These are phyloP conservation scores for Ryuthela nishihirai DNA, from an alignment of 2,888 invertebrate genomes.

Conservation along the genomic window DNA sequence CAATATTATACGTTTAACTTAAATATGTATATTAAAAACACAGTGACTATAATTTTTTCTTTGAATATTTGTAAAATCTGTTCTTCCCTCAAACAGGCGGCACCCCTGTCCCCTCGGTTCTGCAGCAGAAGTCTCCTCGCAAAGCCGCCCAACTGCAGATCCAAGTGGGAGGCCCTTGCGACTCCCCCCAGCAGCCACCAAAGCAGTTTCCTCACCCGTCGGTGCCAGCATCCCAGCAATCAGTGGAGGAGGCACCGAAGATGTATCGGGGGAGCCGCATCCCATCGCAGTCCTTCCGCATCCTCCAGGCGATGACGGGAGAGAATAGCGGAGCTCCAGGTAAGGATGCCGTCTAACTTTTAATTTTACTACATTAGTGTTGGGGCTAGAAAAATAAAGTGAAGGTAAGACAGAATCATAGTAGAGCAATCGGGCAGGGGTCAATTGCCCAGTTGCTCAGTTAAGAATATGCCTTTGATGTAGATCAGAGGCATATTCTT, in stretches of 20 bases:
- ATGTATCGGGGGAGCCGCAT: conserved; percentile 64
- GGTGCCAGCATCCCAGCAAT: conserved; percentile 40
- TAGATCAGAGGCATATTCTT: no score
- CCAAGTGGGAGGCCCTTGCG: conserved; percentile 5
- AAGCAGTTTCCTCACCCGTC: conserved; percentile 23
- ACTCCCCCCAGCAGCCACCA: conserved; percentile 6
- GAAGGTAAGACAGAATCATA: no score
- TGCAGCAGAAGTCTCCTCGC: conserved; percentile 17
- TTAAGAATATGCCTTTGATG: no score
- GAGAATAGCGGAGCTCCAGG: conserved; percentile 19
- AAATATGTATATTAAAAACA: no score
- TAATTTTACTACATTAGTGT: no score
- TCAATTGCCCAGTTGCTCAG: no score
- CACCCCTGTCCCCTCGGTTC: conserved; percentile 19
- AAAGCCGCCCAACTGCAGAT: conserved; percentile 11
- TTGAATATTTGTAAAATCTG: no score
- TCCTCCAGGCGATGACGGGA: conserved; percentile 71
- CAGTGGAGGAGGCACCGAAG: conserved; percentile 32
- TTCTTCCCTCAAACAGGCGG: no score
- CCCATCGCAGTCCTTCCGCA: conserved; percentile 74
- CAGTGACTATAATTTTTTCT: neutral
- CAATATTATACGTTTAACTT: no score
- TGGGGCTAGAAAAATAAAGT: no score
- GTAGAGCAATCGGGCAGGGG: no score
- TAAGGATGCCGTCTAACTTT: no score